Conservation (phyloP, 2,888 invertebrate species). For the Volucella inflata region DNA sequence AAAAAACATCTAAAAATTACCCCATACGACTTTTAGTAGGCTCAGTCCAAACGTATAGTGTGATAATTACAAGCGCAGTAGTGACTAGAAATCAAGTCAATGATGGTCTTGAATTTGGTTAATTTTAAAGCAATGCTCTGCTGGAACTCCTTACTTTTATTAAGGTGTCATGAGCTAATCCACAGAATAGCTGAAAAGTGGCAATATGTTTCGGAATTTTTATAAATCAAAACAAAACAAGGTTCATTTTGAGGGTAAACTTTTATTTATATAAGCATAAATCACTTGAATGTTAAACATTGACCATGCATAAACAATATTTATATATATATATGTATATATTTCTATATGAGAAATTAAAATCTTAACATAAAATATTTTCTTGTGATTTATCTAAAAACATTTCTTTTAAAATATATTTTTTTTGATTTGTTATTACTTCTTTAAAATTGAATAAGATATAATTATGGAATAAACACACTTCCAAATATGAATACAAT, state of each 20-base stretch:
- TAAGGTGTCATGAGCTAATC: too few relatives aligned
- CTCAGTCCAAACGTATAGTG: too few relatives aligned
- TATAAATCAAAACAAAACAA: background rate
- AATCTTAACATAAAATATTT: conserved; percentile 46
- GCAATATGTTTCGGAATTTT: background rate
- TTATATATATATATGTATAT: conserved; percentile 6
- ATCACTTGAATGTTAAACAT: background rate
- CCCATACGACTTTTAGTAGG: too few relatives aligned
- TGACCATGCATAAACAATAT: conserved; percentile 32
- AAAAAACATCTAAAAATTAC: too few relatives aligned
- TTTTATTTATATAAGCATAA: conserved; percentile 34
- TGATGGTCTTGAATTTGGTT: too few relatives aligned
- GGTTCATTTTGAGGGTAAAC: conserved; percentile 8
- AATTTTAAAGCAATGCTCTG: too few relatives aligned
- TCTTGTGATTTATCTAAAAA: conserved; percentile 48
- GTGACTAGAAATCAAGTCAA: too few relatives aligned
- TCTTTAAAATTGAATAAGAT: conserved; percentile 49
- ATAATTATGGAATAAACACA: conserved; percentile 19
- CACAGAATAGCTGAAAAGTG: too few relatives aligned
- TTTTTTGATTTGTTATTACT: conserved; percentile 39
- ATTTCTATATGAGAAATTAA: conserved; percentile 26
- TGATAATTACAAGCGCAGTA: too few relatives aligned
- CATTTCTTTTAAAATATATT: conserved; percentile 36
- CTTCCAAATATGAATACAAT: conserved; percentile 1
- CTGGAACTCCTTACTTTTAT: too few relatives aligned